A percentile compares a stretch with the other conserved stretches of the same genome.
Conservation (phyloP, 2,888 invertebrate species). For the Achlya flavicornis region DNA sequence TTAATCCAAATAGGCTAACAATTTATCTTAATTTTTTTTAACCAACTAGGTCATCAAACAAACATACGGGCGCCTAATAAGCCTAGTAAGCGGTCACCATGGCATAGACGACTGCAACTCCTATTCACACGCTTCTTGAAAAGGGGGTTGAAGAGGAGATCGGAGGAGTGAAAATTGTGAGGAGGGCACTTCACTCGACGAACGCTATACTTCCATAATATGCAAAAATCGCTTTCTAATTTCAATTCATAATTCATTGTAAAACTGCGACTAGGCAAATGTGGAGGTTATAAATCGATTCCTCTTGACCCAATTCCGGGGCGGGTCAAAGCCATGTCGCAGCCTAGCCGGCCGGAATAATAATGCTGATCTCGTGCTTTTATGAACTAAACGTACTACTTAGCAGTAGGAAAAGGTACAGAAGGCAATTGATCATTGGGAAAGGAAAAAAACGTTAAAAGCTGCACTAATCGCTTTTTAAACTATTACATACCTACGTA, state of each 20-base stretch:
- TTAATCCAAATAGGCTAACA: no score
- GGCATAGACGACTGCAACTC: no score
- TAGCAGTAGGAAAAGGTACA: background rate
- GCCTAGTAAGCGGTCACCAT: no score
- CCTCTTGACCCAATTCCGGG: slow-evolving; percentile 73
- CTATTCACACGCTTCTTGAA: no score
- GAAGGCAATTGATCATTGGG: background rate
- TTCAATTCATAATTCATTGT: slow-evolving; percentile 14
- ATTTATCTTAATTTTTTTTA: no score
- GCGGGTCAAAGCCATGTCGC: slow-evolving; percentile 74
- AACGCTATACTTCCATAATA: background rate
- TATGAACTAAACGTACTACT: background rate
- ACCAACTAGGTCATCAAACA: no score
- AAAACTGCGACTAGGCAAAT: slow-evolving; percentile 10
- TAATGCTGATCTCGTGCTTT: slow-evolving; percentile 27
- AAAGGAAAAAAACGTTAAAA: background rate
- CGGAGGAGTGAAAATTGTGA: no score
- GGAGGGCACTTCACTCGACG: background rate
- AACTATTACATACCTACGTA: no score
- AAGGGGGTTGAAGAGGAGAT: no score
- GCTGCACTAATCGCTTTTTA: background rate
- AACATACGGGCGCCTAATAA: no score
- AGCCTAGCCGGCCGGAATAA: slow-evolving; percentile 52
- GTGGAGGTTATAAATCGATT: slow-evolving; percentile 64
- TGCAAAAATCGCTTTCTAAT: background rate